These are phyloP conservation scores for Enteromius mattozi DNA, from an alignment of 2,797 vertebrate genomes.

Conservation along the genomic window DNA sequence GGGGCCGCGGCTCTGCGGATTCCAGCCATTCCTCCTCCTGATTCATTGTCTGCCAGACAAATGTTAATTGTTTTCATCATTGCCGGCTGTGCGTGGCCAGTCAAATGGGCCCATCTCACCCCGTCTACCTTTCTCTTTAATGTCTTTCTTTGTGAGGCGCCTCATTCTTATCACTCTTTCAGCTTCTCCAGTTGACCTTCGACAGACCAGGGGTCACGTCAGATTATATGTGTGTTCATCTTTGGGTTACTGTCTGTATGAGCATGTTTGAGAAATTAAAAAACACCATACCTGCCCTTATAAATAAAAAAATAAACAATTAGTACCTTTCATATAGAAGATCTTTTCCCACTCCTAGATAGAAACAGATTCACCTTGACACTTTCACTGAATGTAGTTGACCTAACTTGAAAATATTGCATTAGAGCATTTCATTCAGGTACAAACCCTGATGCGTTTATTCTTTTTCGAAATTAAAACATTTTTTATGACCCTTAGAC, in stretches of 20 bases:
- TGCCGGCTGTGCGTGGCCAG: slow-evolving; percentile 73
- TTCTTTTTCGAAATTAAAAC: slow-evolving; percentile 46
- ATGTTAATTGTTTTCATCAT: slow-evolving; percentile 94
- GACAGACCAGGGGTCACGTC: slow-evolving; percentile 34
- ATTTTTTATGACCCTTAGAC: slow-evolving; percentile 44
- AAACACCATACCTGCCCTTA: slow-evolving; percentile 13
- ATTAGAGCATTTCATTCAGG: slow-evolving; percentile 42
- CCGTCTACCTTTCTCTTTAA: slow-evolving; percentile 78
- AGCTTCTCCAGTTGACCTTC: slow-evolving; percentile 45
- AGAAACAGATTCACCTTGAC: slow-evolving; percentile 43
- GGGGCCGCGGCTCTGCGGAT: slow-evolving; percentile 82
- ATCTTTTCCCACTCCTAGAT: neutral
- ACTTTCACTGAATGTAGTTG: slow-evolving; percentile 39
- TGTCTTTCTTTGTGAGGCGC: slow-evolving; percentile 65
- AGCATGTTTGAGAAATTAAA: neutral
- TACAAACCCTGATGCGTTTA: slow-evolving; percentile 34
- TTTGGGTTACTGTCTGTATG: slow-evolving; percentile 21
- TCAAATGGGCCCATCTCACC: slow-evolving; percentile 77
- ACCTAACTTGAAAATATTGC: slow-evolving; percentile 40
- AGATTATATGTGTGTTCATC: slow-evolving; percentile 27
- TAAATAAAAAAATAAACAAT: slow-evolving; percentile 8
- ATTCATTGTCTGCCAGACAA: slow-evolving; percentile 91
- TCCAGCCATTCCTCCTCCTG: slow-evolving; percentile 87
- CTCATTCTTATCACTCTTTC: slow-evolving; percentile 58
- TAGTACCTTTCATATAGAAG: slow-evolving; percentile 19